Evolutionary conservation across 92 coral and sea anemone genomes (phyloP), one percentile per base, ranked within the genome.

Genomic region (Phenganax subtilis): DNA sequence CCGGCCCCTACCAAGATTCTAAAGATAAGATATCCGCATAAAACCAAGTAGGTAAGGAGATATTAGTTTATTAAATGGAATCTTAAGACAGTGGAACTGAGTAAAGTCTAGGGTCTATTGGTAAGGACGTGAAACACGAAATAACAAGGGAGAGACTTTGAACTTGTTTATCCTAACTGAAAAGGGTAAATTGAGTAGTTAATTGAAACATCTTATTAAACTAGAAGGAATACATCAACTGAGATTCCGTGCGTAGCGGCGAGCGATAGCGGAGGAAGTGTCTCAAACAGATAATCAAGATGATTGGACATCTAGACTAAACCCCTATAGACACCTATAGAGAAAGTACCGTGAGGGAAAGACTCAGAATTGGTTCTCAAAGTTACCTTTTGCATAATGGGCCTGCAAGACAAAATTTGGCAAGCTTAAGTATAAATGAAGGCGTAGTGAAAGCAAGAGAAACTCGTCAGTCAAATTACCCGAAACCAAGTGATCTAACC

Each of bases 311-410:
- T 78, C 83, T 78, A 78, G 83, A 78, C 83, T 78, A 78, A 78
- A 78, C 83, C 83, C 73, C 73, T 20, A 67, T 67, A 67, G 73
- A 67, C 73, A 67, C 73, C 73, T 67, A 67, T 67, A 67, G 73
- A 67, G 73, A 67, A 67, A 67, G 73, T 67, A 67, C 73, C 73
- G 73, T 67, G 73, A 67, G 73, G 73, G 73, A 67, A 67, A 67
- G 73, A 67, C 73, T 67, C 28, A 67, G 73, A 67, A 67, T 67
- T 67, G 73, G 73, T 67, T 67, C 73, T 11, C 17, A 67, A 67
- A 67, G 73, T 67, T 91, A 91, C 96, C 96, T 91, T 91, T 91
- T 91, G 94, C 84, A 91, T 91, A 91, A 91, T 86, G 96, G 96
- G 96, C 87, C 85, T 83, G 86, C 87, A 86, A 91, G 96, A 89